Percentiles rank a stretch among this genome's conserved stretches.
Conservation (phyloP, 1,140 invertebrate species). For the Temnothorax longispinosus region DNA sequence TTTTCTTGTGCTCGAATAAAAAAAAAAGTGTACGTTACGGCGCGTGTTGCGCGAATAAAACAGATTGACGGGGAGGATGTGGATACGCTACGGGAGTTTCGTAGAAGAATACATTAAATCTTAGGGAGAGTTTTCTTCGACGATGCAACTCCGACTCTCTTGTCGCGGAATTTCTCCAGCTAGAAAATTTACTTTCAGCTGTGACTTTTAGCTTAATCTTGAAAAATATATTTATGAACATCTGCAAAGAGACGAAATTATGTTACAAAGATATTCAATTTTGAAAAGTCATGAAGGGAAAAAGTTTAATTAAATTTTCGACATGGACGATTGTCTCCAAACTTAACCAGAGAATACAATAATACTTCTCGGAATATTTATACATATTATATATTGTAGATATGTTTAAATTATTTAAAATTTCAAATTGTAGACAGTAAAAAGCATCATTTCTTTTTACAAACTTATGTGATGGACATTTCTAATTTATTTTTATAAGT, state of each 20-base stretch:
- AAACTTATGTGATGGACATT: neutral
- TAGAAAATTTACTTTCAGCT: neutral
- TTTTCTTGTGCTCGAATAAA: neutral
- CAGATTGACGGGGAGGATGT: neutral
- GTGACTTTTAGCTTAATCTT: neutral
- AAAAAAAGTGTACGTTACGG: neutral
- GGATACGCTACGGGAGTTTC: neutral
- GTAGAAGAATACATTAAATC: neutral
- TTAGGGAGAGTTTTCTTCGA: neutral
- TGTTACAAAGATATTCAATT: neutral
- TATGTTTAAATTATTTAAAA: neutral
- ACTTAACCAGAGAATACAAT: neutral
- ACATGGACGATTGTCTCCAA: neutral
- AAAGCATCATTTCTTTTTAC: neutral
- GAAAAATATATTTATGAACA: neutral
- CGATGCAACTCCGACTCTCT: neutral
- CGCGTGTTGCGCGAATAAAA: neutral
- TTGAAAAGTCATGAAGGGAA: neutral
- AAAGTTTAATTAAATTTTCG: neutral
- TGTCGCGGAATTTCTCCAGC: neutral
- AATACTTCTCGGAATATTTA: neutral
- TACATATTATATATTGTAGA: too few species aligned
- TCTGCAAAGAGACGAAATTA: neutral
- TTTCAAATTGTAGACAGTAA: neutral
- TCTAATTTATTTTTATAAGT: neutral